phyloP scores from a whole-genome alignment of 2,113 vertebrate genomes.

The Limanda limanda region DNA sequence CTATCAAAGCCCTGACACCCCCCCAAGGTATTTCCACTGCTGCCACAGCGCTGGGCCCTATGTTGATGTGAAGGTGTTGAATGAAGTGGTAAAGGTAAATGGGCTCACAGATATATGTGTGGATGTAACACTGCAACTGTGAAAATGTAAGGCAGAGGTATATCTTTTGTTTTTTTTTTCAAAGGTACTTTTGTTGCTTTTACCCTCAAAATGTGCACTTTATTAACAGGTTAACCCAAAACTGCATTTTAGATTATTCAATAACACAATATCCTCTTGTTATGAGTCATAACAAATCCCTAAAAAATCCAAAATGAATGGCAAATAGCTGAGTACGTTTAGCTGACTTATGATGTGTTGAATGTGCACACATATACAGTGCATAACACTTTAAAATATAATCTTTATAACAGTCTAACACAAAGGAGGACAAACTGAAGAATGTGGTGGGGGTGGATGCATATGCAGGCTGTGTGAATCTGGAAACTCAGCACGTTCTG shows the following conservation, averaged over 20 bases:
- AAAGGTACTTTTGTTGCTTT: constrained; percentile 3
- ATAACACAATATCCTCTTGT: neutral
- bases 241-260: neutral
- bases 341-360: constrained; percentile 6
- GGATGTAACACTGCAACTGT: constrained; percentile 5
- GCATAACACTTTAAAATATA: neutral
- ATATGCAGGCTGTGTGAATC: constrained; percentile 38
- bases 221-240: constrained; percentile 7
- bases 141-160: constrained; percentile 8
- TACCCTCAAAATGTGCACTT: constrained; percentile 4
- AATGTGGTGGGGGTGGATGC: constrained; percentile 18
- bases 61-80: constrained; percentile 34
- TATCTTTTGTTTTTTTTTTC: constrained; percentile 2
- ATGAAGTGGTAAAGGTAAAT: constrained; percentile 36
- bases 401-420: neutral
- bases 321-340: constrained; percentile 17
- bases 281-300: neutral
- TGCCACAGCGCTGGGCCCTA: constrained; percentile 37
- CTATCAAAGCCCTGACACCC: constrained; percentile 35
- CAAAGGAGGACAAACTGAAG: constrained; percentile 2
- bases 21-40: constrained; percentile 47
- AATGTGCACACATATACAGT: constrained; percentile 12
- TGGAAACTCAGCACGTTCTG: constrained; percentile 49
- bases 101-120: constrained; percentile 20
- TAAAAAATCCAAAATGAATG: constrained; percentile 3